These are phyloP conservation scores for Scytalopus superciliaris DNA, from an alignment of 2,113 vertebrate genomes.

Conservation along the genomic window DNA sequence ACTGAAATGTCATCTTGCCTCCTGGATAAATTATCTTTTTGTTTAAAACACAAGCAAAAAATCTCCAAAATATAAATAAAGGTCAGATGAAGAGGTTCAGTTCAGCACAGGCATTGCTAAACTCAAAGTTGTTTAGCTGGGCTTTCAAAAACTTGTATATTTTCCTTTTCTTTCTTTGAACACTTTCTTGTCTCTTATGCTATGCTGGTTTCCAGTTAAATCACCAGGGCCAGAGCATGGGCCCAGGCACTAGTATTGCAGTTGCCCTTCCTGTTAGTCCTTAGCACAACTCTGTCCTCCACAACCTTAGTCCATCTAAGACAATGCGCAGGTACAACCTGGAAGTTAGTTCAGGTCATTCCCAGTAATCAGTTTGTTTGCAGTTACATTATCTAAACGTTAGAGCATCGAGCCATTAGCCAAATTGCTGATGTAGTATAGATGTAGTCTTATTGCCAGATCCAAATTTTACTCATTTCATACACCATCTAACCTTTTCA, in stretches of 20 bases:
- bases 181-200: background rate
- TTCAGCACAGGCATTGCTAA: background rate
- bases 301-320: background rate
- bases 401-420: background rate
- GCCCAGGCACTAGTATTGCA: fast-evolving
- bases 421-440: background rate
- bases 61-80: constrained; percentile 41
- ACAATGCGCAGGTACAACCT: background rate
- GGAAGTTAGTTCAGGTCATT: background rate
- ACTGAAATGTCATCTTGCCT: constrained; percentile 61
- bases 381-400: background rate
- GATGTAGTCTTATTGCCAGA: background rate
- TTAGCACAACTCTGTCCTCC: background rate
- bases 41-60: constrained; percentile 18
- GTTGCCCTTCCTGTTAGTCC: background rate
- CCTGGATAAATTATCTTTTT: constrained; percentile 53
- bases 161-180: background rate
- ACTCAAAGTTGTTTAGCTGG: background rate
- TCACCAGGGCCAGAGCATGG: background rate
- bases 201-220: background rate
- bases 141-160: background rate
- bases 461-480: background rate
- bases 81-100: background rate
- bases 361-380: background rate
- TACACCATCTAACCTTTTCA: background rate